Percentiles rank a stretch among this genome's conserved stretches.
phyloP scores from a whole-genome alignment of 2,888 invertebrate species.

The Eupithecia abbreviata region DNA sequence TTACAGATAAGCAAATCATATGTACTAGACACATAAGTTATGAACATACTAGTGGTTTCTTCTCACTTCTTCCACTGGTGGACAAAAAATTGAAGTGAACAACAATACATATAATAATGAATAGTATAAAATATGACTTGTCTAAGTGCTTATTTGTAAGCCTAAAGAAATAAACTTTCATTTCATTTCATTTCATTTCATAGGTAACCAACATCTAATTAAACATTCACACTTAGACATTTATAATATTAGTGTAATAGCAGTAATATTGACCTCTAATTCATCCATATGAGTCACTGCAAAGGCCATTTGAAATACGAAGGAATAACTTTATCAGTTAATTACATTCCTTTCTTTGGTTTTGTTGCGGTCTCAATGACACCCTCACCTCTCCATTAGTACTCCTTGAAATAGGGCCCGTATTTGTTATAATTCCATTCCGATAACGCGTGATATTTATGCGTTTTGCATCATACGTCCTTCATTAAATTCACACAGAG shows the following conservation, averaged over 20 bases:
- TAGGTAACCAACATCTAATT: background rate
- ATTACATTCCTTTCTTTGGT: conserved; percentile 66
- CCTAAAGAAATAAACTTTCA: no score
- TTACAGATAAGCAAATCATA: no score
- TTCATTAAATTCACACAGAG: background rate
- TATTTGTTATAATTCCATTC: background rate
- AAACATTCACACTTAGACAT: background rate
- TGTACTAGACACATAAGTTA: no score
- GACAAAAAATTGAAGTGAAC: no score
- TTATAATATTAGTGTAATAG: background rate
- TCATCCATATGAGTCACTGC: conserved; percentile 13
- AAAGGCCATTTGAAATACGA: conserved; percentile 36
- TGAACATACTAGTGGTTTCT: no score
- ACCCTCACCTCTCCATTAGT: conserved; percentile 76
- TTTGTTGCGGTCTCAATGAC: conserved; percentile 71
- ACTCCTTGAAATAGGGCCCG: conserved; percentile 67
- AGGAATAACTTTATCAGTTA: conserved; percentile 56
- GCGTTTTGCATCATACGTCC: background rate
- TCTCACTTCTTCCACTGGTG: no score
- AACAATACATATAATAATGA: no score
- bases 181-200: no score
- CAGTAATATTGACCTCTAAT: background rate
- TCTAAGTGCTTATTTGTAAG: no score
- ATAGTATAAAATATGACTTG: no score
- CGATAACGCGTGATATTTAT: background rate